Percentiles rank a stretch among this genome's conserved stretches.
Conservation (phyloP, 1,140 invertebrate genomes). For the Calephelis nemesis region DNA sequence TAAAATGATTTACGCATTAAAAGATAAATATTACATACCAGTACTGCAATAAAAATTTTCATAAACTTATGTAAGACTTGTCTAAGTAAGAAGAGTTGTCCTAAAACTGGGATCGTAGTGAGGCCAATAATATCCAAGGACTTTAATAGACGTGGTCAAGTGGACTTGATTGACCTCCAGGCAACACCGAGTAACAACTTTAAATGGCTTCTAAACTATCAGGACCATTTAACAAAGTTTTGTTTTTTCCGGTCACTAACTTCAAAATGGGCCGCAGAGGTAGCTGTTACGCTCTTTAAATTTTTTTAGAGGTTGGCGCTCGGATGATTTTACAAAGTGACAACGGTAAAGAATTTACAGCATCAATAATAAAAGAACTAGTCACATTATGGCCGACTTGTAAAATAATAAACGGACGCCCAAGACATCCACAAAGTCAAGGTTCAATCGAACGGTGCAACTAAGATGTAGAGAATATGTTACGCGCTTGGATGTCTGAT, state of each 20-base stretch:
- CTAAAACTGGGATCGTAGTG: not conserved
- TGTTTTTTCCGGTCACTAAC: constrained; percentile 43
- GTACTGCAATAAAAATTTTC: not conserved
- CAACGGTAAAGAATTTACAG: constrained; percentile 61
- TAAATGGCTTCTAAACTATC: constrained; percentile 73
- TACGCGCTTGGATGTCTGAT: constrained; percentile 46
- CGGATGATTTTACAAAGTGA: constrained; percentile 52
- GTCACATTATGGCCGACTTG: constrained; percentile 56
- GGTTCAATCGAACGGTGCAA: constrained; percentile 46
- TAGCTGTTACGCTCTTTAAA: constrained; percentile 38
- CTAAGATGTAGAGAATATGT: constrained; percentile 32
- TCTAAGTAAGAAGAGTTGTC: constrained; percentile 4
- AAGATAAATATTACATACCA: constrained; percentile 1
- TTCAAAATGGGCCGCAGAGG: constrained; percentile 46
- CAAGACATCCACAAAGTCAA: constrained; percentile 35
- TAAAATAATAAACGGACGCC: constrained; percentile 54
- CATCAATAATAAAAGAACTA: constrained; percentile 52
- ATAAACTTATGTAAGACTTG: not conserved
- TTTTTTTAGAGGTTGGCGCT: constrained; percentile 56
- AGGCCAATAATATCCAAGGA: not conserved
- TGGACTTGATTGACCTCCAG: constrained; percentile 67
- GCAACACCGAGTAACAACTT: constrained; percentile 56
- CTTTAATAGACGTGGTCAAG: not conserved
- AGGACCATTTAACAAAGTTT: constrained; percentile 76
- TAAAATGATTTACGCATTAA: not conserved